Conservation (phyloP, 2,113 vertebrate genomes). For the Epinephelus lanceolatus region DNA sequence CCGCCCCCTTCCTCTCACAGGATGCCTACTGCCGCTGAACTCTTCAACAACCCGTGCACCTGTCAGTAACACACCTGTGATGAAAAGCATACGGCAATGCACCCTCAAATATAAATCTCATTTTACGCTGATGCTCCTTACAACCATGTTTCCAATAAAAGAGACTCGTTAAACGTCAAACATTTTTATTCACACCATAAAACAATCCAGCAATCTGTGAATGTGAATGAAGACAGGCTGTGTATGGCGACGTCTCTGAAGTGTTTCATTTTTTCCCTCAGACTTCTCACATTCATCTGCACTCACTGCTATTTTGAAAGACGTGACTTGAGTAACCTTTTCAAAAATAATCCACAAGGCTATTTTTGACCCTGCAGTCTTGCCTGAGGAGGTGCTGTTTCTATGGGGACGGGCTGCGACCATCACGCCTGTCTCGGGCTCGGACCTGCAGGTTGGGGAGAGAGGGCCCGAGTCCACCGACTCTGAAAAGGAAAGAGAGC, state of each 20-base stretch:
- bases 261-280: neutral
- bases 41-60: constrained; percentile 75
- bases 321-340: constrained; percentile 44
- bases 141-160: neutral
- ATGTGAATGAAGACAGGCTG: neutral
- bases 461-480: constrained; percentile 64
- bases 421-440: constrained; percentile 52
- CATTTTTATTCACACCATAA: neutral
- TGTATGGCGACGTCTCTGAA: neutral
- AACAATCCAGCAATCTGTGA: neutral
- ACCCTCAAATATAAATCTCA: neutral
- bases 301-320: constrained; percentile 15
- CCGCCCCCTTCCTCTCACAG: neutral
- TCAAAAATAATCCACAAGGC: constrained; percentile 51
- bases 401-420: constrained; percentile 76
- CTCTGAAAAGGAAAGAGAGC: constrained; percentile 58
- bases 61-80: constrained; percentile 71
- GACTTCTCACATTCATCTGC: neutral
- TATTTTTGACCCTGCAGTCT: constrained; percentile 53
- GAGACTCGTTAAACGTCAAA: neutral
- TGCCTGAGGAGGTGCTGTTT: constrained; percentile 69
- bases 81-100: neutral
- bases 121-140: neutral
- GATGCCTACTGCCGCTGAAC: constrained; percentile 49
- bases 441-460: constrained; percentile 35